These are phyloP conservation scores for Melieria picta DNA, from an alignment of 2,888 invertebrate genomes.

Conservation along the genomic window DNA sequence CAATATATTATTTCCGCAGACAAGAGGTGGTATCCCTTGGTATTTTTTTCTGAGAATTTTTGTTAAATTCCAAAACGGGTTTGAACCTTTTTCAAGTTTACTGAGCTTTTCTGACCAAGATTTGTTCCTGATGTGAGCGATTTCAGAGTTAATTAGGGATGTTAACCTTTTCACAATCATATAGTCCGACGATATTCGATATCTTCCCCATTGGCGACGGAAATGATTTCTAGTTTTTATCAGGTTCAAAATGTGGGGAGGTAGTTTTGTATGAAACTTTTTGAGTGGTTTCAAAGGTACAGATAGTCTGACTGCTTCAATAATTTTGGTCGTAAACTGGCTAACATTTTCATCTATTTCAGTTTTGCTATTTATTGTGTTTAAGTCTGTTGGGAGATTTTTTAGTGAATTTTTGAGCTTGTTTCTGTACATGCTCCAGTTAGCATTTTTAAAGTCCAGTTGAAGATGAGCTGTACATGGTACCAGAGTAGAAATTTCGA, in stretches of 20 bases:
- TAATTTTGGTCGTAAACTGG: neutral
- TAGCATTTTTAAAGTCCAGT: constrained; percentile 28
- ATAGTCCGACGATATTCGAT: constrained; percentile 8
- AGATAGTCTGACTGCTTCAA: neutral
- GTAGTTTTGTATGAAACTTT: neutral
- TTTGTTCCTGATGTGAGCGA: neutral
- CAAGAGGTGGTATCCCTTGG: neutral
- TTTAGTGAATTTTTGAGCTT: neutral
- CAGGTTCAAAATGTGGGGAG: neutral
- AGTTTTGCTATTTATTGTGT: neutral
- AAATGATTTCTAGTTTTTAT: constrained; percentile 12
- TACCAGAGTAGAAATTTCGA: neutral
- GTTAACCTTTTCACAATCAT: constrained; percentile 7
- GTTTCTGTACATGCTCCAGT: constrained; percentile 14
- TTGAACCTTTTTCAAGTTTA: constrained; percentile 7
- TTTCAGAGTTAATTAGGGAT: neutral
- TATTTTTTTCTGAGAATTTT: constrained; percentile 6
- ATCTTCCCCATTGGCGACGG: constrained; percentile 13
- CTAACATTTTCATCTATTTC: neutral
- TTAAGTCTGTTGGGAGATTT: neutral
- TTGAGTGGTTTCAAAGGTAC: constrained; percentile 1
- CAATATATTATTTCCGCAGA: neutral
- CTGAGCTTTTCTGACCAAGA: constrained; percentile 8
- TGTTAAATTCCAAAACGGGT: constrained; percentile 5
- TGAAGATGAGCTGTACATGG: too few species aligned